These are phyloP conservation scores for Agapornis roseicollis DNA, from an alignment of 2,113 vertebrate species.

Conservation along the genomic window DNA sequence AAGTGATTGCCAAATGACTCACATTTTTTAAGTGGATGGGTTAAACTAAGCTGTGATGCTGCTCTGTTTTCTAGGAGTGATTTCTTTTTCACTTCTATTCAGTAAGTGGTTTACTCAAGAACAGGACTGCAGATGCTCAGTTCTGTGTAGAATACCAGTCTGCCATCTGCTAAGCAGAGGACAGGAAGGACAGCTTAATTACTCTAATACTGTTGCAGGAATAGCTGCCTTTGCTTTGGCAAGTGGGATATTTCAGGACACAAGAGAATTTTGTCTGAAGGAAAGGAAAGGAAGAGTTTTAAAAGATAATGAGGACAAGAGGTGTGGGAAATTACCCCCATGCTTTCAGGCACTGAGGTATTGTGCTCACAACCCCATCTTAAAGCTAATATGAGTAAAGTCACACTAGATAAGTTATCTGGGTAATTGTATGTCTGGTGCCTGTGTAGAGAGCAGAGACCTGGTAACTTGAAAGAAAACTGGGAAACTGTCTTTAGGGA, in stretches of 20 bases:
- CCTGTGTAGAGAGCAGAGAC: not conserved
- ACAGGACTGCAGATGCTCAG: conserved; percentile 51
- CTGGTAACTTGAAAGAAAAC: not conserved
- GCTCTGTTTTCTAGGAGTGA: not conserved
- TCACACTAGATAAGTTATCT: not conserved
- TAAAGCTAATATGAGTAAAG: conserved; percentile 44
- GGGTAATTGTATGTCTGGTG: not conserved
- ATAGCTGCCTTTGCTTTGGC: conserved; percentile 50
- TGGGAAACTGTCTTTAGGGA: not conserved
- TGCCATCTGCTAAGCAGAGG: conserved; percentile 60
- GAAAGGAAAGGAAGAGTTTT: conserved; percentile 48
- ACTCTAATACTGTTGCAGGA: conserved; percentile 36
- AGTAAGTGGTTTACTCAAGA: conserved; percentile 40
- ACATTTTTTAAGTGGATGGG: not conserved
- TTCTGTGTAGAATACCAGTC: conserved; percentile 33
- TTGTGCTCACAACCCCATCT: conserved; percentile 7
- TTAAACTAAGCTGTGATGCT: not conserved
- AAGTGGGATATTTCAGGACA: conserved; percentile 30
- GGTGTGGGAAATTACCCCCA: conserved; percentile 7
- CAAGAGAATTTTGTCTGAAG: conserved; percentile 31
- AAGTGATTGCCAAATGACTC: not conserved
- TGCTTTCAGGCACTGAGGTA: conserved; percentile 31
- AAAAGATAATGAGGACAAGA: conserved; percentile 39
- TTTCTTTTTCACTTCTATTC: conserved; percentile 25
- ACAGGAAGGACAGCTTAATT: conserved; percentile 57